phyloP scores from a whole-genome alignment of 1,140 invertebrate genomes.

The Drosophila varians region DNA sequence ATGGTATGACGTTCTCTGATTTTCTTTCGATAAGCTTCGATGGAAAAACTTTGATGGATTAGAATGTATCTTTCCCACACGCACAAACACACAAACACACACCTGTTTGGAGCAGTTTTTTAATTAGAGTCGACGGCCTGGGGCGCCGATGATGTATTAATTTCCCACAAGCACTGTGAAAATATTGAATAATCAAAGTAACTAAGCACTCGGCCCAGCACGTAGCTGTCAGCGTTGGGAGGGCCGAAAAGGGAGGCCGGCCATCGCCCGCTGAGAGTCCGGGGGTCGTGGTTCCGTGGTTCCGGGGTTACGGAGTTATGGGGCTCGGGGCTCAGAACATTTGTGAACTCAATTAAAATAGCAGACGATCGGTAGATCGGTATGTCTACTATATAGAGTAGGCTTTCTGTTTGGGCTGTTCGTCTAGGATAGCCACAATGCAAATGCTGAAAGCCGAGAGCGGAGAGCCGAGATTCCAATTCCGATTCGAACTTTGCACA shows the following conservation, averaged over 20 bases:
- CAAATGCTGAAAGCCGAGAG: conserved; percentile 56
- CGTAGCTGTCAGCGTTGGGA: conserved; percentile 67
- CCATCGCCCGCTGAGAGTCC: conserved; percentile 49
- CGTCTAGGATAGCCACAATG: conserved; percentile 34
- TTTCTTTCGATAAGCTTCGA: not conserved
- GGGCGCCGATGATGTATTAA: conserved; percentile 70
- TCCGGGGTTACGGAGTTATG: too few relatives aligned
- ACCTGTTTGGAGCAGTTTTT: conserved; percentile 36
- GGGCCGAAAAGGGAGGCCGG: too few relatives aligned
- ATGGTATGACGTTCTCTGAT: not conserved
- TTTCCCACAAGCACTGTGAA: conserved; percentile 69
- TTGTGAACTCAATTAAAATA: conserved; percentile 82
- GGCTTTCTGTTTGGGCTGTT: too few relatives aligned
- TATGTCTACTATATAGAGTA: too few relatives aligned
- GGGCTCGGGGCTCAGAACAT: conserved; percentile 31
- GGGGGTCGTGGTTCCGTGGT: conserved; percentile 28
- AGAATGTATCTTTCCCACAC: not conserved
- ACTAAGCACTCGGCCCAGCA: conserved; percentile 55
- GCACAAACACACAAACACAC: conserved; percentile 25
- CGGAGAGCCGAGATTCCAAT: conserved; percentile 52
- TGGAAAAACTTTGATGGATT: not conserved
- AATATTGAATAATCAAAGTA: conserved; percentile 71
- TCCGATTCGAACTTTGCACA: conserved; percentile 54
- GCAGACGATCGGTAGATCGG: conserved; percentile 58
- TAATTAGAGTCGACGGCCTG: conserved; percentile 42